Evolutionary conservation across 2,888 invertebrate species (phyloP).

Genomic region (Lasioglossum marginatum): DNA sequence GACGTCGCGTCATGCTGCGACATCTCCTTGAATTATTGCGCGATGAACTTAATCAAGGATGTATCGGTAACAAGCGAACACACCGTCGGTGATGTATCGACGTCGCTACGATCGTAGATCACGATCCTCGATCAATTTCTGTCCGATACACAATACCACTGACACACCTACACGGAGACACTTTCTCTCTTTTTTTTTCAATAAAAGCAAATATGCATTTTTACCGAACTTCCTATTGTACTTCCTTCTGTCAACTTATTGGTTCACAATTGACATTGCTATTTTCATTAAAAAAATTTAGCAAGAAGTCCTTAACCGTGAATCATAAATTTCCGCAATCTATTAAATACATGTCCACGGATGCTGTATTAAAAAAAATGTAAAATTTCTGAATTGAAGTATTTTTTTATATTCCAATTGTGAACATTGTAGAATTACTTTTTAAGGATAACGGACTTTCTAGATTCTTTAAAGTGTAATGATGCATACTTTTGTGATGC

Average conservation of each 20-base stretch:
- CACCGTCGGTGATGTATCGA: slow-evolving; percentile 5
- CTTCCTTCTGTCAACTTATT: background rate
- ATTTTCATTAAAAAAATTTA: too few species aligned
- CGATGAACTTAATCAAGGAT: slow-evolving; percentile 1
- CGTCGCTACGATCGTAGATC: slow-evolving; percentile 43
- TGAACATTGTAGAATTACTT: background rate
- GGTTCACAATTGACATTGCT: too few species aligned
- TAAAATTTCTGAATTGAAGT: too few species aligned
- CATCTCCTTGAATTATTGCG: background rate
- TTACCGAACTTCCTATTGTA: slow-evolving; percentile 46
- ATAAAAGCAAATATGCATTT: slow-evolving; percentile 69
- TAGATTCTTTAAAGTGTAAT: background rate
- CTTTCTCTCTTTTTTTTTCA: slow-evolving; percentile 53
- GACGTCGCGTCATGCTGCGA: slow-evolving; percentile 7
- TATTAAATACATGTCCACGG: too few species aligned
- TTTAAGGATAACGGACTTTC: background rate
- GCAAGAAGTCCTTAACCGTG: too few species aligned
- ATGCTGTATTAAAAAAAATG: too few species aligned
- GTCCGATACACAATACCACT: slow-evolving; percentile 38
- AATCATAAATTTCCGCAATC: too few species aligned
- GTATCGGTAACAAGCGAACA: background rate
- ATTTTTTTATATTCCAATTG: background rate
- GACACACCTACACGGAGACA: slow-evolving; percentile 44
- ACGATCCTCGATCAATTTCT: slow-evolving; percentile 39
- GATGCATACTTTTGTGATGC: background rate